Conservation (phyloP, 2,888 invertebrate species). For the Linnaemya vulpina region DNA sequence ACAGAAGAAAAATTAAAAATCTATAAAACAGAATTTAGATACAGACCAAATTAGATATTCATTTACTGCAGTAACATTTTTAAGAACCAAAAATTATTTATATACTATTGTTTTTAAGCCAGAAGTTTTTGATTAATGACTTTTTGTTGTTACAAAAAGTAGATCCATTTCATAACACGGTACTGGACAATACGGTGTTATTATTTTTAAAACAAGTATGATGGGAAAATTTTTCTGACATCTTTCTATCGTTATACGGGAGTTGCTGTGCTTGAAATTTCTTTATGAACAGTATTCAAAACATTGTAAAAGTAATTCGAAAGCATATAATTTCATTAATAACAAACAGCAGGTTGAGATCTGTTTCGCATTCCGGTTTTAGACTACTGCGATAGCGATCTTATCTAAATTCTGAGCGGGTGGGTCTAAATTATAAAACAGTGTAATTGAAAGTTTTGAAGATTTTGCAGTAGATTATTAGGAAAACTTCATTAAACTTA, state of each 20-base stretch:
- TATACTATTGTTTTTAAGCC: neutral
- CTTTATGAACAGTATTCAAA: too few relatives aligned
- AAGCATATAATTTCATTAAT: too few relatives aligned
- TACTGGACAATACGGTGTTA: too few relatives aligned
- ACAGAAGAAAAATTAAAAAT: conserved; percentile 1
- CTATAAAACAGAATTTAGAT: conserved; percentile 50
- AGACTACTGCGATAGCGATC: neutral
- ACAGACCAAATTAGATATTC: conserved; percentile 19
- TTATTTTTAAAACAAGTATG: too few relatives aligned
- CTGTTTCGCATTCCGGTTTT: neutral
- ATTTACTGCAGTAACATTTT: neutral
- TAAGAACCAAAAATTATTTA: neutral
- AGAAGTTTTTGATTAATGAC: too few relatives aligned
- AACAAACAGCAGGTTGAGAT: neutral
- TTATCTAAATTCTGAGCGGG: conserved; percentile 57
- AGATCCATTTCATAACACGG: too few relatives aligned
- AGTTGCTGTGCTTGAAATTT: too few relatives aligned
- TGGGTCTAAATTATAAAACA: conserved; percentile 7
- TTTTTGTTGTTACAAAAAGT: too few relatives aligned
- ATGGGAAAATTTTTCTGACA: too few relatives aligned
- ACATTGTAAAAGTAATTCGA: too few relatives aligned
- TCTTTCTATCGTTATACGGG: too few relatives aligned
- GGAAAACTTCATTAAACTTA: conserved; percentile 58
- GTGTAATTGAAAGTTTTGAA: conserved; percentile 33
- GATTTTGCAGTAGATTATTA: conserved; percentile 44